Percentiles rank a stretch among this genome's conserved stretches.
These are phyloP conservation scores for Dendrocincla tyrannina DNA, from an alignment of 2,797 vertebrate species.

Conservation along the genomic window DNA sequence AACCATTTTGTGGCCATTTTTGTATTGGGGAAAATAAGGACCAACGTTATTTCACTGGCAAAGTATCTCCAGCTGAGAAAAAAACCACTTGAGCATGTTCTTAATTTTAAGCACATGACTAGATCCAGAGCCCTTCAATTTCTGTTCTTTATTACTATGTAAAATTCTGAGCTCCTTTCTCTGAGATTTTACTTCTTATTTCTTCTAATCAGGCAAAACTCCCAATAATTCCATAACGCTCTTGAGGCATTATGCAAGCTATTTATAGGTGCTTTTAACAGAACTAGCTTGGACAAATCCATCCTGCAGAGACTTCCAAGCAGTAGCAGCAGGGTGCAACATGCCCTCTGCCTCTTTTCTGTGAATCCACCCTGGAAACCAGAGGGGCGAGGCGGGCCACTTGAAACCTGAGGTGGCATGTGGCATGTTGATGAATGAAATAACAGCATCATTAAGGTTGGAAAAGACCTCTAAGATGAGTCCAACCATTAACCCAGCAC, in stretches of 20 bases:
- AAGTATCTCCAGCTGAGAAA: not conserved
- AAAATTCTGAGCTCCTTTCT: constrained; percentile 14
- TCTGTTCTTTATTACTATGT: not conserved
- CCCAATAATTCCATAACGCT: not conserved
- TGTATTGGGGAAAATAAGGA: not conserved
- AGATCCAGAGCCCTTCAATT: not conserved
- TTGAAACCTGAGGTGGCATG: not conserved
- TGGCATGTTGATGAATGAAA: not conserved
- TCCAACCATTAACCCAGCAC: not conserved
- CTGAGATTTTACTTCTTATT: constrained; percentile 7
- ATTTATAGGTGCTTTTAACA: constrained; percentile 41
- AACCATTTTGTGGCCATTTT: not conserved
- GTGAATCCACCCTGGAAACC: not conserved
- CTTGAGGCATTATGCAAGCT: not conserved
- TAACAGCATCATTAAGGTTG: not conserved
- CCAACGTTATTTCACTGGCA: not conserved
- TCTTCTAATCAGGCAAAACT: constrained; percentile 33
- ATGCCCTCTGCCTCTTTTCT: not conserved
- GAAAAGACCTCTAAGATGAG: accelerated
- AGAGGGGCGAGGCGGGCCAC: not conserved
- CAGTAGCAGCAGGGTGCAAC: not conserved
- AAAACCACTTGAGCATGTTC: not conserved
- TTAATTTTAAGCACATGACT: not conserved
- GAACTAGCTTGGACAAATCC: constrained; percentile 47
- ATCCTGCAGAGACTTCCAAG: not conserved